Base-by-base conservation (phyloP, 2,797 vertebrate genomes). In the Diplodus puntazzo region DNA sequence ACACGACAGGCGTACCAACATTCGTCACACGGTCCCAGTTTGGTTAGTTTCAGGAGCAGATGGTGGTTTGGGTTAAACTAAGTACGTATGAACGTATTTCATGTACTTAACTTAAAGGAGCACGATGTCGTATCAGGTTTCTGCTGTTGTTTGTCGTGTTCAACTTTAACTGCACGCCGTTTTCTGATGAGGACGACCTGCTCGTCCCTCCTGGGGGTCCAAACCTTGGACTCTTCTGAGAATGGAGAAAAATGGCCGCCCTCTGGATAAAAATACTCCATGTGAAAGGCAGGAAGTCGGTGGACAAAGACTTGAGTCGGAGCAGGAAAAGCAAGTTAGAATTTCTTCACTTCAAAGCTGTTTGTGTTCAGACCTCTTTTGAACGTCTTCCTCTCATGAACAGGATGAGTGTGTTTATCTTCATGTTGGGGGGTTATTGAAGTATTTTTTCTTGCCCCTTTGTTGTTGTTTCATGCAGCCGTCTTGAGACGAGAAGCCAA, bases 291-390 rank as follows among this genome's bases (percentile, higher is more conserved):
- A 83, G 76, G 84, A 85, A 81, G 76, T 1, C 7, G 2, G 48
- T 64, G 14, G 23, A 75, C 65, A 68, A 72, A 84, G 72, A 60
- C 64, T 2, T 3, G 64, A 42, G 73, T 78, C 59, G 52, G 16
- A 73, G 25, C 79, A 81, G 87, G 90, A 92, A 91, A 25, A 69
- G 62, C 52, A 9, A 69, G 84, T 76, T 71, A 17, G 77, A 70
- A 42, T 83, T 76, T 79, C 85, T 91, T 64, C 79, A 52, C 90
- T 92, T 94, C 90, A 95, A 95, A 94, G 92, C 60, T 0, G 39
- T 48, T 48, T 46, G 55, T 72, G 77, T 90, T 92, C 86, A 91
- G 87, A 93, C 65, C 67, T 77, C 82, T 71, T 80, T 74, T 82
- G 86, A 88, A 80, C 68, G 3, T 77, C 75, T 69, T 73, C 77